Conservation (phyloP, 2,797 vertebrate genomes). For the Pseudotriccus pelzelni region DNA sequence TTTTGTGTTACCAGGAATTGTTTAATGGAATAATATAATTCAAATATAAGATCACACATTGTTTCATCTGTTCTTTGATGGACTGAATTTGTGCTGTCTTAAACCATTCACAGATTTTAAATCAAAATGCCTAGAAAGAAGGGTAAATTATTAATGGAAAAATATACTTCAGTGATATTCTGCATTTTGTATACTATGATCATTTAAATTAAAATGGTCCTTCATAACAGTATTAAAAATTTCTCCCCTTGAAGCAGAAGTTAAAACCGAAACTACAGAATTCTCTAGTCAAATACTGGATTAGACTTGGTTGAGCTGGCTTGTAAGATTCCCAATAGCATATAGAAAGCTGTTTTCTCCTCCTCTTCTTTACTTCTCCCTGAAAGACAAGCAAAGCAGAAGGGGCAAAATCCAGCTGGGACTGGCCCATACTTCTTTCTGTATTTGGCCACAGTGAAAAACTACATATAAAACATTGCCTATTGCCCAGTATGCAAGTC, state of each 20-base stretch:
- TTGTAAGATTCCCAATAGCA: neutral
- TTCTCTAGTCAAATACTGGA: neutral
- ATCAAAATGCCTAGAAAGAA: neutral
- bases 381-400: neutral
- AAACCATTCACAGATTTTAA: neutral
- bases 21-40: neutral
- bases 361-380: neutral
- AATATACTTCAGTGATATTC: neutral
- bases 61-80: neutral
- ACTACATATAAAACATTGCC: neutral
- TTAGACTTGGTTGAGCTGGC: neutral
- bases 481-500: neutral
- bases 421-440: neutral
- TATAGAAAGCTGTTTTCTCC: neutral
- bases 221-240: neutral
- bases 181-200: neutral
- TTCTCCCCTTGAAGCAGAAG: neutral
- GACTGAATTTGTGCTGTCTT: neutral
- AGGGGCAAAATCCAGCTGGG: neutral
- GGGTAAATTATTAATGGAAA: neutral
- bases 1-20: neutral
- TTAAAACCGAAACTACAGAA: neutral
- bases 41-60: neutral
- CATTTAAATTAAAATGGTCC: neutral
- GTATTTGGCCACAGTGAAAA: neutral